A percentile compares a stretch with the other conserved stretches of the same genome.
These are phyloP conservation scores for Centropristis striata DNA, from an alignment of 2,113 vertebrate genomes.

Conservation along the genomic window DNA sequence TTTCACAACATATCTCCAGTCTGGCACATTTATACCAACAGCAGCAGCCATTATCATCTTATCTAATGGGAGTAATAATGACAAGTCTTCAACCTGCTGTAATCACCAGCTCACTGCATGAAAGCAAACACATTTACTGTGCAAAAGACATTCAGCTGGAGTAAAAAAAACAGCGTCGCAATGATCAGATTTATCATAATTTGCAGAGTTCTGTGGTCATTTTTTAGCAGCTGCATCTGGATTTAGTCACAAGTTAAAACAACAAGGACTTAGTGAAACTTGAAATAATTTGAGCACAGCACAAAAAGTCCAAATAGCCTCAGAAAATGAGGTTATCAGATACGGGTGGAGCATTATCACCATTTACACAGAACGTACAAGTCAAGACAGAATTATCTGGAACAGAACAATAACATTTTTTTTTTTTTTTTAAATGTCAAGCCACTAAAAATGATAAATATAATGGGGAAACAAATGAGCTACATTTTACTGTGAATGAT, in stretches of 20 bases:
- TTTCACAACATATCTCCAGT: not conserved
- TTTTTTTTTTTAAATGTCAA: constrained; percentile 16
- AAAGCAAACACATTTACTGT: not conserved
- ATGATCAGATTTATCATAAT: constrained; percentile 19
- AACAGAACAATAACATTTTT: constrained; percentile 9
- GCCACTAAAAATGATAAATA: constrained; percentile 31
- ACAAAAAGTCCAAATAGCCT: constrained; percentile 37
- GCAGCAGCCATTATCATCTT: not conserved
- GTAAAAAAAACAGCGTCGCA: not conserved
- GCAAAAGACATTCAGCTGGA: not conserved
- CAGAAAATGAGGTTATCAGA: constrained; percentile 43
- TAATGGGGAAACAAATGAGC: constrained; percentile 24
- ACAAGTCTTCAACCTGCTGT: constrained; percentile 12
- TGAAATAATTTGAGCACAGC: constrained; percentile 6
- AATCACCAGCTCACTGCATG: constrained; percentile 16
- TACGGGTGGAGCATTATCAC: constrained; percentile 22
- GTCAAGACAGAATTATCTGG: constrained; percentile 44
- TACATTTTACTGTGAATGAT: constrained; percentile 20
- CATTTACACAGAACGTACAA: constrained; percentile 1
- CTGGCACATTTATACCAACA: not conserved
- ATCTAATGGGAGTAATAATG: constrained; percentile 24
- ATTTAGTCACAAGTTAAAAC: not conserved
- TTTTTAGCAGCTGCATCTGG: not conserved
- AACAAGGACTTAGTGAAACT: constrained; percentile 1
- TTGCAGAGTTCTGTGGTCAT: constrained; percentile 25